These are phyloP conservation scores for Neuroscelio doddi DNA, from an alignment of 2,888 invertebrate genomes.

Conservation along the genomic window DNA sequence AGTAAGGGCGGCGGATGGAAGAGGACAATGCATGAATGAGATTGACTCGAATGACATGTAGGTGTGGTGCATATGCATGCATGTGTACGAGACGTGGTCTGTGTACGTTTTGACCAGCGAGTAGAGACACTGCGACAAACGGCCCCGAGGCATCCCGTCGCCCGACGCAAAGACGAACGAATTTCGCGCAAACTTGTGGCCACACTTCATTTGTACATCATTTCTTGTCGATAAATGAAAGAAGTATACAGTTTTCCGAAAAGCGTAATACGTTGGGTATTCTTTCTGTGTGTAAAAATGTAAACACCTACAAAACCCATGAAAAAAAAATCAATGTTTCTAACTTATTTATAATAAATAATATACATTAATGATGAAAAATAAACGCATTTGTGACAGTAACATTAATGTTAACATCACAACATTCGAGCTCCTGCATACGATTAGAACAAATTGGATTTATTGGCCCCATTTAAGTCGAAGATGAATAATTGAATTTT, in stretches of 20 bases:
- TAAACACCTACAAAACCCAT: conserved; percentile 69
- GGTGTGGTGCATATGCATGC: conserved; percentile 29
- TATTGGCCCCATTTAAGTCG: too few relatives aligned
- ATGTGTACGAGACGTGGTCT: conserved; percentile 29
- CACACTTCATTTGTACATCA: conserved; percentile 76
- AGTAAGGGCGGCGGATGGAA: conserved; percentile 11
- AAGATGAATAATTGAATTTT: too few relatives aligned
- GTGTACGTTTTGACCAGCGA: conserved; percentile 12
- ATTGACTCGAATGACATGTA: conserved; percentile 35
- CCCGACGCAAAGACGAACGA: conserved; percentile 49
- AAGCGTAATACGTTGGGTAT: conserved; percentile 61
- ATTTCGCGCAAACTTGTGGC: conserved; percentile 66
- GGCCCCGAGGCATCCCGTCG: conserved; percentile 26
- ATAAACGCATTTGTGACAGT: conserved; percentile 65
- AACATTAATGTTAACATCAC: conserved; percentile 42
- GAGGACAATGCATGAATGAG: conserved; percentile 48
- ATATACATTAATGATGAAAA: conserved; percentile 71
- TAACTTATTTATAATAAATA: conserved; percentile 72
- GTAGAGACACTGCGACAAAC: conserved; percentile 12
- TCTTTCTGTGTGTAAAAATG: conserved; percentile 71
- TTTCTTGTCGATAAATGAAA: conserved; percentile 72
- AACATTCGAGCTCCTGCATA: conserved; percentile 6
- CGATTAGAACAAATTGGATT: too few relatives aligned
- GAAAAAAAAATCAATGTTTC: conserved; percentile 68
- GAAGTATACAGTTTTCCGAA: conserved; percentile 73